These are phyloP conservation scores for Hydra vulgaris DNA, from an alignment of 30 jellyfish, hydroid and myxozoan genomes.

Conservation along the genomic window DNA sequence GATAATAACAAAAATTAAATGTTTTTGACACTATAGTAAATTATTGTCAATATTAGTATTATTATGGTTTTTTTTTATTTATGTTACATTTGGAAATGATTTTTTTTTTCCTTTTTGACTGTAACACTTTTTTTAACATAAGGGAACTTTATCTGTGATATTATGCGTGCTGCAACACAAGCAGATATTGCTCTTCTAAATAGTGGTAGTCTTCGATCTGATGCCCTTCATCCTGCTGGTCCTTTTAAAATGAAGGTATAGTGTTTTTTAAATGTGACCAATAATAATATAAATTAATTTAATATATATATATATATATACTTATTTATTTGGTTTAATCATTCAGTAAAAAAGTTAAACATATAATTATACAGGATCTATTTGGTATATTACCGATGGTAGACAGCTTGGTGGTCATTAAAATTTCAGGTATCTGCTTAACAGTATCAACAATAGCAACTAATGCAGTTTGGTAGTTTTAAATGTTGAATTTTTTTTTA, in stretches of 20 bases:
- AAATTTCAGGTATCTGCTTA: constrained; percentile 32
- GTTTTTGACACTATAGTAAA: too few species aligned
- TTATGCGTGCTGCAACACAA: constrained; percentile 79
- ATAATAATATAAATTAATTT: background rate
- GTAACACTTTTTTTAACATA: background rate
- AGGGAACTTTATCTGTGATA: constrained; percentile 68
- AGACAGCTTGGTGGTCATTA: constrained; percentile 52
- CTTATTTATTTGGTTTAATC: too few species aligned
- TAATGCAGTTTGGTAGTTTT: too few species aligned
- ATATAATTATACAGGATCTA: constrained; percentile 34
- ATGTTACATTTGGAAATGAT: too few species aligned
- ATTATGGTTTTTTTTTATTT: too few species aligned
- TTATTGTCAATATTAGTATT: too few species aligned
- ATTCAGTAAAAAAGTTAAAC: background rate
- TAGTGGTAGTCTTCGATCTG: constrained; percentile 69
- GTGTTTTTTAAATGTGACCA: too few species aligned
- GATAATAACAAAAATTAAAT: too few species aligned
- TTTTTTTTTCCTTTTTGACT: background rate
- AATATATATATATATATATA: too few species aligned
- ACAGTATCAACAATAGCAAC: background rate
- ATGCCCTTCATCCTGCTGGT: constrained; percentile 58
- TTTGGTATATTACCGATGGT: constrained; percentile 60
- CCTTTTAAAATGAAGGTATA: constrained; percentile 43
- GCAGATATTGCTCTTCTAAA: constrained; percentile 54
- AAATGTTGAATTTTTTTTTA: background rate